Evolutionary conservation across 2,113 vertebrate species (phyloP).

Genomic region (Zingel zingel): DNA sequence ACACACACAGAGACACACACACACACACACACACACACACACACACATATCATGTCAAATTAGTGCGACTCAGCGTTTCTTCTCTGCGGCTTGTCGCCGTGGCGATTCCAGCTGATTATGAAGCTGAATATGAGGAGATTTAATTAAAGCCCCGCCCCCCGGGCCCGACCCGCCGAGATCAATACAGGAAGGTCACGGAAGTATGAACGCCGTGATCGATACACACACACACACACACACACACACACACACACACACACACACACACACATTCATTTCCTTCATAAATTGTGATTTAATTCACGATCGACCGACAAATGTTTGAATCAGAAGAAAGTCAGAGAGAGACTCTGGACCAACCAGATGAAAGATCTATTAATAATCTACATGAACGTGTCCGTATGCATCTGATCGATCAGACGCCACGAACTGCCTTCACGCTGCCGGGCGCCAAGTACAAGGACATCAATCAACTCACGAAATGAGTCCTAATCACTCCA

Average conservation of each 20-base stretch:
- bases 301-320: too few species aligned
- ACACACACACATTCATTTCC: neutral
- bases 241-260: neutral
- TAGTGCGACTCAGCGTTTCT: constrained; percentile 48
- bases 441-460: too few species aligned
- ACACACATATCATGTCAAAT: constrained; percentile 32
- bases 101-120: constrained; percentile 26
- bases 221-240: neutral
- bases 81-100: constrained; percentile 23
- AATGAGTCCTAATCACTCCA: too few species aligned
- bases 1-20: too few species aligned
- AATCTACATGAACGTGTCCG: too few species aligned
- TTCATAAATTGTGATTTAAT: too few species aligned
- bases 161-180: neutral
- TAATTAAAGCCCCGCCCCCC: constrained; percentile 30
- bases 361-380: too few species aligned
- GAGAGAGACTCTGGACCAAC: too few species aligned
- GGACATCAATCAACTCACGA: too few species aligned
- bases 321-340: too few species aligned
- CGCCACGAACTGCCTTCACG: too few species aligned
- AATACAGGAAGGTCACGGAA: constrained; percentile 32
- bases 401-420: too few species aligned
- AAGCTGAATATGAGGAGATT: constrained; percentile 23
- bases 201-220: constrained; percentile 18
- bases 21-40: neutral